A percentile compares a stretch with the other conserved stretches of the same genome.
Conservation (phyloP, 2,797 vertebrate species). For the Petrocephalus schoutedeni region DNA sequence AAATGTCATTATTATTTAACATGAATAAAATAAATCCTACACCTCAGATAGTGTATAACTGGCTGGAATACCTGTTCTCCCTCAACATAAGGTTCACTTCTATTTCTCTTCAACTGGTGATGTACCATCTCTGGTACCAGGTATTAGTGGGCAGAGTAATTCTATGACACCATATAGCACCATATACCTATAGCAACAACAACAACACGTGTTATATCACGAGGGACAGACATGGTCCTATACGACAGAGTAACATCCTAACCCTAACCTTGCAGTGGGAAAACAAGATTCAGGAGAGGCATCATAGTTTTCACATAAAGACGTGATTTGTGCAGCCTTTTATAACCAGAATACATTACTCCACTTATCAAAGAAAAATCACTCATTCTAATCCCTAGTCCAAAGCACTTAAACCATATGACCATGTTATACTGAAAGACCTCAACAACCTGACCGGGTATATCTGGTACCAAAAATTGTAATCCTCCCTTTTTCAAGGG, state of each 20-base stretch:
- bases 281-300: not conserved
- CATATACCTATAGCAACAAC: not conserved
- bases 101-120: not conserved
- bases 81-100: not conserved
- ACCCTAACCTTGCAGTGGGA: not conserved
- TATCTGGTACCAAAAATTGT: not conserved
- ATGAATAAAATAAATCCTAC: not conserved
- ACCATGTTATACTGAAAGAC: not conserved
- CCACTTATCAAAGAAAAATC: not conserved
- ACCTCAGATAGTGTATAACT: not conserved
- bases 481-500: not conserved
- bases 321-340: not conserved
- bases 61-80: not conserved
- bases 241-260: not conserved
- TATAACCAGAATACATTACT: not conserved
- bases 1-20: not conserved
- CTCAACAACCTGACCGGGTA: not conserved
- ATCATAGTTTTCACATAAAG: not conserved
- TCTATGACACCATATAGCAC: not conserved
- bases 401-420: not conserved
- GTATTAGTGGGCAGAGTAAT: not conserved
- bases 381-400: not conserved
- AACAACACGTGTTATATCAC: not conserved
- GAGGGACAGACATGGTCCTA: not conserved
- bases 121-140: not conserved